Evolutionary conservation across 2,113 vertebrate genomes (phyloP).

Genomic region (Trematomus loennbergii): DNA sequence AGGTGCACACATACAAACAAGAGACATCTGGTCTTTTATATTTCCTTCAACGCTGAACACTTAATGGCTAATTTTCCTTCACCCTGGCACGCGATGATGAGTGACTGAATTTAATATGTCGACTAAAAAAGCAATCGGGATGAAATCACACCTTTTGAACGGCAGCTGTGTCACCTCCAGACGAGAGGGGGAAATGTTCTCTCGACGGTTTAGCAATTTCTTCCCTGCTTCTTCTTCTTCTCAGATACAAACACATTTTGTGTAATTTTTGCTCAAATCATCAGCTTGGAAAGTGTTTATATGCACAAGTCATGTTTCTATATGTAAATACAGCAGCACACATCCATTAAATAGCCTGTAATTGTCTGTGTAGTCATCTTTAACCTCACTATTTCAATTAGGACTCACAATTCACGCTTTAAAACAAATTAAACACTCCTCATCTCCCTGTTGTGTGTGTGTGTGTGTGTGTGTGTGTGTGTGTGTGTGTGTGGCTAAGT

Average conservation of each 20-base stretch:
- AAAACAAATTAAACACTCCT: conserved; percentile 22
- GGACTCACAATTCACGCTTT: conserved; percentile 15
- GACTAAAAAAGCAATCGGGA: conserved; percentile 1
- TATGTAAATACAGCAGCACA: conserved; percentile 6
- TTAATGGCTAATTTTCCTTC: conserved; percentile 13
- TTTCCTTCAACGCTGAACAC: neutral
- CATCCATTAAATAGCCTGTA: conserved; percentile 5
- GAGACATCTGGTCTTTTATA: conserved; percentile 13
- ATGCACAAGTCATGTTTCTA: conserved; percentile 6
- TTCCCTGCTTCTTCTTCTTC: conserved; percentile 3
- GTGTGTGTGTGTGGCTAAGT: conserved; percentile 24
- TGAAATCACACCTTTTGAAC: neutral
- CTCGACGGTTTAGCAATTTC: neutral
- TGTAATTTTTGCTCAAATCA: conserved; percentile 3
- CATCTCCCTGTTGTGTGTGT: conserved; percentile 9
- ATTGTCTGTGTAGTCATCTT: conserved; percentile 13
- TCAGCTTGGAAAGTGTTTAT: conserved; percentile 8
- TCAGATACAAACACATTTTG: neutral
- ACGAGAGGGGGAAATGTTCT: neutral
- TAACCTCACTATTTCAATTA: conserved; percentile 12
- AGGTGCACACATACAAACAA: neutral
- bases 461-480: conserved; percentile 13
- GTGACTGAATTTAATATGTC: neutral
- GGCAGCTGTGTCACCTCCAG: conserved; percentile 17
- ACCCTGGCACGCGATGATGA: neutral